These are phyloP conservation scores for Chelonus insularis DNA, from an alignment of 1,140 invertebrate species.

Conservation along the genomic window DNA sequence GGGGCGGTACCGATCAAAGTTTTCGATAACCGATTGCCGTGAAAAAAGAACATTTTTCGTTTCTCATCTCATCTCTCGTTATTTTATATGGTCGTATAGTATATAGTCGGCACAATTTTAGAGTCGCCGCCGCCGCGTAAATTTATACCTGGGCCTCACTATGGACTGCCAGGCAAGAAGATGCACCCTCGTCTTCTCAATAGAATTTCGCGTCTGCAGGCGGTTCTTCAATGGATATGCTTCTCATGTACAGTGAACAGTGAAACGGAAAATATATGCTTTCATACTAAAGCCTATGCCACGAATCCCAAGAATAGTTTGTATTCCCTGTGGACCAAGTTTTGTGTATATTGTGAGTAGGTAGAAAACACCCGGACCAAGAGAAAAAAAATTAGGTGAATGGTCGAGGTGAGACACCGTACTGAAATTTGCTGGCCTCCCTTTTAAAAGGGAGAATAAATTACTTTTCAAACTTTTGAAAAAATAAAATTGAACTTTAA, in stretches of 20 bases:
- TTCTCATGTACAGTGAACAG: slow-evolving; percentile 39
- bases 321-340: background rate
- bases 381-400: too few relatives aligned
- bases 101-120: slow-evolving; percentile 8
- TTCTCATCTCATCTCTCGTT: slow-evolving; percentile 6
- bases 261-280: slow-evolving; percentile 59
- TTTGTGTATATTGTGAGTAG: slow-evolving; percentile 20
- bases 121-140: slow-evolving; percentile 44
- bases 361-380: background rate
- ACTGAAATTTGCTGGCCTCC: too few relatives aligned
- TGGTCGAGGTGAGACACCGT: too few relatives aligned
- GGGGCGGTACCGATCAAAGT: slow-evolving; percentile 9
- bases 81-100: background rate
- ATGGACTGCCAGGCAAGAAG: slow-evolving; percentile 39
- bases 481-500: too few relatives aligned
- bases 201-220: slow-evolving; percentile 39
- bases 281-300: slow-evolving; percentile 32
- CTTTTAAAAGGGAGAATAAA: too few relatives aligned
- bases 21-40: slow-evolving; percentile 27
- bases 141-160: slow-evolving; percentile 56
- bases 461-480: too few relatives aligned
- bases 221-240: slow-evolving; percentile 37
- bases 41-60: slow-evolving; percentile 10
- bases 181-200: slow-evolving; percentile 50
- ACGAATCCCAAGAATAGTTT: background rate